Evolutionary conservation across 2,113 vertebrate species (phyloP), one percentile per base, ranked within the genome.

Genomic region (Caracal caracal): DNA sequence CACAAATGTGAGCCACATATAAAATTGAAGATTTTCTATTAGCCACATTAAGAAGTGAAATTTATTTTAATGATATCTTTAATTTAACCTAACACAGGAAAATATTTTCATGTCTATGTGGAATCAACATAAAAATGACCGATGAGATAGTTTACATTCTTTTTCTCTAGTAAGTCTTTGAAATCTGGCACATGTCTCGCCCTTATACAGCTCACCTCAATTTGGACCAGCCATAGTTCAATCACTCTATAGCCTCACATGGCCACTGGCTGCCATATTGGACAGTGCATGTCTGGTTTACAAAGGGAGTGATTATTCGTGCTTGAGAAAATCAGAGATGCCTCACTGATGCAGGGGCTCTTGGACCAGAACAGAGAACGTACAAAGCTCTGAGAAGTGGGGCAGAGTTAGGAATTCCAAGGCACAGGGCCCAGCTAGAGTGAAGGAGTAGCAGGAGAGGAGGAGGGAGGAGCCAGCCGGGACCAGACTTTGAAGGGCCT

Each of bases 71-170:
- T 88, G 12, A 40, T 47, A 56, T 28, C 51, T 30, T 65, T 94
- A 19, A 66, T n/a, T 43, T 66, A 96, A 56, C 2, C 26, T 33
- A 65, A 43, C 26, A 63, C 8, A 63, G 61, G 5, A 76, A 88
- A 75, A 22, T 47, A 66, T 61, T 92, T 93, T 91, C 16, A 83
- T 90, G 51, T 22, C 28, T 84, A 26, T 53, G 49, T 49, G 2
- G 26, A n/a, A 84, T 47, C 15, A 75, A 49, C 22, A 75, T 30
- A 24, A 71, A 83, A 28, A 53, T 3, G 24, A 88, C 53, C 43
- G 4, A 61, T 65, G 26, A 80, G 2, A 37, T 91, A 15, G 8
- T 84, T 79, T 73, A 33, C 3, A 10, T 80, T 63, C 19, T 73
- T 4, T 86, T 95, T 84, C 20, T 63, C 71, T 75, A 49, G 35